These are phyloP conservation scores for Hydriomena furcata DNA, from an alignment of 2,888 invertebrate species.

Conservation along the genomic window DNA sequence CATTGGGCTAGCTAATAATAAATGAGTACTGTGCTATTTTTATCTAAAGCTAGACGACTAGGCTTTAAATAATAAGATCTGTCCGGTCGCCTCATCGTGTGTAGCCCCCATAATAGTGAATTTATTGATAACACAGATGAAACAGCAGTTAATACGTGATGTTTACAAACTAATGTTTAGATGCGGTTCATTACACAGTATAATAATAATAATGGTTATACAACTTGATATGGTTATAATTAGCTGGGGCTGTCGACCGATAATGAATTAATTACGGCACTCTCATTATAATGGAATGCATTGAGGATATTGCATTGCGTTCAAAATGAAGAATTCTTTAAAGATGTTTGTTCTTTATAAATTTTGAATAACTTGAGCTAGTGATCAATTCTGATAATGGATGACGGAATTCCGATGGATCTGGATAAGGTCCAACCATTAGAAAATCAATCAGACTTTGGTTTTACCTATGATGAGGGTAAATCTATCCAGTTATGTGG, in stretches of 20 bases:
- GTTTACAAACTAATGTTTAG: conserved; percentile 11
- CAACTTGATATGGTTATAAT: conserved; percentile 35
- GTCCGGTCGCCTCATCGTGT: too few species aligned
- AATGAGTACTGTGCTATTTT: too few species aligned
- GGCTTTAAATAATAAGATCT: too few species aligned
- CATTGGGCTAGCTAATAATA: too few species aligned
- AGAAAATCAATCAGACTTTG: too few species aligned
- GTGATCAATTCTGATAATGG: too few species aligned
- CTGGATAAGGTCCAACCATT: too few species aligned
- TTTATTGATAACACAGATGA: not conserved
- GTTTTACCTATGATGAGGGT: too few species aligned
- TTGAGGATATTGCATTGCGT: conserved; percentile 6
- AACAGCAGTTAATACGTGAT: not conserved
- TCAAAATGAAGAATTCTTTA: conserved; percentile 13
- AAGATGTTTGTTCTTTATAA: not conserved
- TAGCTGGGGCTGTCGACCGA: conserved; percentile 38
- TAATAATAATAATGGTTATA: conserved; percentile 14
- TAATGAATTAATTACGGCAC: conserved; percentile 30
- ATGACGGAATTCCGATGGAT: too few species aligned
- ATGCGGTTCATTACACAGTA: conserved; percentile 8
- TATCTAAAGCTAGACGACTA: too few species aligned
- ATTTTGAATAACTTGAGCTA: too few species aligned
- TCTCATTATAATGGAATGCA: conserved; percentile 8
- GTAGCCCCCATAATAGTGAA: not conserved
- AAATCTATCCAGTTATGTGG: too few species aligned